Evolutionary conservation across 2,113 vertebrate species (phyloP), one percentile per base, ranked within the genome.

Genomic region (Phalacrocorax brasilianus): DNA sequence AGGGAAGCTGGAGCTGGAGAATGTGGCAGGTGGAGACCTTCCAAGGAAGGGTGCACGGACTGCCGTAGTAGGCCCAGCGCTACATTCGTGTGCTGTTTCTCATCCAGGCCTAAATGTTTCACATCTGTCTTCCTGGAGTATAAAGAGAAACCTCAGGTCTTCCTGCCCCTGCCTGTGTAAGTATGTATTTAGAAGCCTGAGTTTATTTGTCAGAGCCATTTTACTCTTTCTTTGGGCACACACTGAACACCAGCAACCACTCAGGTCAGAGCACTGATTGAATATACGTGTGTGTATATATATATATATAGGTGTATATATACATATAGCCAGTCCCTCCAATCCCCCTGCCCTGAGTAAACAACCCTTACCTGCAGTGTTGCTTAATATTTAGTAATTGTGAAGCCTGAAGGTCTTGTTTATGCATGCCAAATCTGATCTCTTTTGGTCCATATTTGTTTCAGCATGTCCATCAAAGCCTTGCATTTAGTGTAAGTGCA

Each of bases 301-400:
- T 5, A 4, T 53, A 8, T 24, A 9, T 17, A 18, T 47, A 35
- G 8, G 4, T 5, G 5, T 53, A 7, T 24, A 9, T 15, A 18
- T 42, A 35, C 12, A 5, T 20, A 23, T 16, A 61, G 22, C 18
- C 21, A n/a, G 8, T 35, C 0, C 1, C 40, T 82, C 5, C 30
- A 62, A 9, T 28, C 18, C 38, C 17, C 0, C 1, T 49, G 42
- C 8, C 56, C 38, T 1, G 1, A 74, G 33, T 45, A 67, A 67
- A 88, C 12, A 42, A n/a, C 22, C 9, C 10, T 61, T 86, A 55
- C 9, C 8, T 5, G 0, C 0, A 3, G 11, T 80, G 35, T 83
- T 93, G 22, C 76, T 73, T 76, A 63, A 70, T 40, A 40, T 52
- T 83, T 73, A 52, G 45, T 68, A 61, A 72, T 83, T 83, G 44